These are phyloP conservation scores for Trissoscelio sp. DNA, from an alignment of 2,888 invertebrate species.

Conservation along the genomic window DNA sequence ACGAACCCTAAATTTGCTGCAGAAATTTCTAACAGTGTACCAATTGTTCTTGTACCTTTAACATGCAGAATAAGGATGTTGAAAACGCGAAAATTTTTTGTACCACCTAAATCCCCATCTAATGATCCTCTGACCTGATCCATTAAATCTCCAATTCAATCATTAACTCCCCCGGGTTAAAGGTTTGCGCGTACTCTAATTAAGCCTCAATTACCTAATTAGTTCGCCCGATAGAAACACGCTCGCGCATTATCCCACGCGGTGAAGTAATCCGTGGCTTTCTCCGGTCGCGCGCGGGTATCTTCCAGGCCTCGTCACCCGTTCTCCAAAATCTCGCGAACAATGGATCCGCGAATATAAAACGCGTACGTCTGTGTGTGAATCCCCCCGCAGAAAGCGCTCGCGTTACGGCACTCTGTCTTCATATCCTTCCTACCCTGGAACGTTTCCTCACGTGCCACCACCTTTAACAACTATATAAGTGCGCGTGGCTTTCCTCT, in stretches of 20 bases:
- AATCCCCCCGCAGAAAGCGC: conserved; percentile 34
- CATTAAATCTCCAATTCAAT: background rate
- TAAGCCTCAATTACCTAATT: conserved; percentile 80
- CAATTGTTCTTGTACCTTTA: too few species aligned
- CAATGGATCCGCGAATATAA: conserved; percentile 78
- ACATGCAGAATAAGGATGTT: too few species aligned
- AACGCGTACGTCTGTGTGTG: conserved; percentile 75
- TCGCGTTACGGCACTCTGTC: conserved; percentile 63
- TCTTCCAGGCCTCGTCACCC: conserved; percentile 43
- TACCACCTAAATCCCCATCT: too few species aligned
- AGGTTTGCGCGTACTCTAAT: conserved; percentile 74
- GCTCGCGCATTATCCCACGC: conserved; percentile 78
- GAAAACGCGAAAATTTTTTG: too few species aligned
- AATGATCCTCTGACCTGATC: background rate
- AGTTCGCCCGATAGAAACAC: conserved; percentile 72
- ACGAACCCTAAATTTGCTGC: too few species aligned
- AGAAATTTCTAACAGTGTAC: too few species aligned
- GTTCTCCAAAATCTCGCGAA: conserved; percentile 73
- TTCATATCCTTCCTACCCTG: conserved; percentile 64
- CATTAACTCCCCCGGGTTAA: conserved; percentile 68
- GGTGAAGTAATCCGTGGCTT: conserved; percentile 80
- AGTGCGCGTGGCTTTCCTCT: conserved; percentile 73
- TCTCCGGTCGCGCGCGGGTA: conserved; percentile 72
- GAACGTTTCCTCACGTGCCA: conserved; percentile 56
- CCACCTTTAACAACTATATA: conserved; percentile 77